Evolutionary conservation across 2,797 vertebrate genomes (phyloP), one percentile per base, ranked within the genome.

Genomic region (Characodon lateralis): DNA sequence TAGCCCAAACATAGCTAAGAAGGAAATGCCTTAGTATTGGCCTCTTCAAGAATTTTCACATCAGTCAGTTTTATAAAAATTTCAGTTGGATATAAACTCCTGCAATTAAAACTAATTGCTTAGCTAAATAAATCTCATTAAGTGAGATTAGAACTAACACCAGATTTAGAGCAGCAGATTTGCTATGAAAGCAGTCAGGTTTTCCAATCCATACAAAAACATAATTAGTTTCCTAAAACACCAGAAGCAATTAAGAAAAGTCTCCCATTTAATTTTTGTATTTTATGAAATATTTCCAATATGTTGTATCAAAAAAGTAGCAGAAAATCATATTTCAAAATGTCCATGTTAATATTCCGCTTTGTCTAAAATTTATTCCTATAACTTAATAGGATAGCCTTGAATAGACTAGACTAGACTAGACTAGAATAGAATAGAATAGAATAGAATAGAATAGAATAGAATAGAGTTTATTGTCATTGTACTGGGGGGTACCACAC

Each of bases 341-440:
- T 41, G 46, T 61, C 72, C 72, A 22, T 43, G 58, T 58, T 61
- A 74, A 72, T 24, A 82, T 35, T 31, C 18, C 16, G 6, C 5
- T 81, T 72, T 69, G 65, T 88, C 84, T 81, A 63, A 76, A 78
- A 86, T 85, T 61, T 61, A 46, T 58, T 81, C 61, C 58, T 58
- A 80, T 31, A 31, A 31, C 28, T 31, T 31, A 31, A 31, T 31
- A 31, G 28, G 28, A 31, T 31, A 31, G 28, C 1, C 1, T 31
- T 31, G 28, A 31, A 1, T 31, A 31, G 28, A 31, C 28, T 31
- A 31, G 28, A 31, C 28, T 31, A 31, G 28, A 31, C 28, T 31
- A 31, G 28, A 31, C 28, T 31, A n/a, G n/a, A n/a, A n/a, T n/a
- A n/a, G n/a, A n/a, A n/a, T n/a, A n/a, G n/a, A n/a, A n/a, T n/a